These are phyloP conservation scores for Apteryx mantelli DNA, from an alignment of 2,113 vertebrate species.

Conservation along the genomic window DNA sequence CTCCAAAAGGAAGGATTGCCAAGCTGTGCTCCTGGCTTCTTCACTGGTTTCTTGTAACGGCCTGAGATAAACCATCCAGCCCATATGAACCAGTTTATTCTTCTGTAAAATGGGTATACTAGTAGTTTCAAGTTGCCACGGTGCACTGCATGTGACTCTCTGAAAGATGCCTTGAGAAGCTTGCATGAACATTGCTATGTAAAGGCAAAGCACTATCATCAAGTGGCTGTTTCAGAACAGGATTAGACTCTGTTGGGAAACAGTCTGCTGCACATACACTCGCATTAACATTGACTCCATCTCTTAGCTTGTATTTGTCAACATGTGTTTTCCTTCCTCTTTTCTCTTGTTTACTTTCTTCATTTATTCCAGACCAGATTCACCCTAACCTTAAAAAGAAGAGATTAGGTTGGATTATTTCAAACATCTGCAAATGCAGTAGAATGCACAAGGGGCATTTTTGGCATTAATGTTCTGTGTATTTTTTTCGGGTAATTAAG, in stretches of 20 bases:
- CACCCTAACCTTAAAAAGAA: not conserved
- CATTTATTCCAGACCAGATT: slow-evolving; percentile 20
- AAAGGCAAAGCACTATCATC: not conserved
- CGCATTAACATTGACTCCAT: not conserved
- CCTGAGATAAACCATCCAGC: not conserved
- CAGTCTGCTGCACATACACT: not conserved
- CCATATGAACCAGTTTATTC: not conserved
- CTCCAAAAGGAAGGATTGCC: not conserved
- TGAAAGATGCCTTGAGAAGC: not conserved
- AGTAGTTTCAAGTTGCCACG: not conserved
- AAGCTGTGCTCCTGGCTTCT: not conserved
- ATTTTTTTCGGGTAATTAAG: slow-evolving; percentile 72
- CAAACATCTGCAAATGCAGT: slow-evolving; percentile 24
- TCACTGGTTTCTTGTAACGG: not conserved
- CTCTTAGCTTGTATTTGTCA: not conserved
- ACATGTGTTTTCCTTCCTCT: not conserved
- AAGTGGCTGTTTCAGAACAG: not conserved
- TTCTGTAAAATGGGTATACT: not conserved
- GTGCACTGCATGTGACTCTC: not conserved
- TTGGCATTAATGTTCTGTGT: slow-evolving; percentile 59
- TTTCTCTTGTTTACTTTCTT: not conserved
- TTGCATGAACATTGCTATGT: not conserved
- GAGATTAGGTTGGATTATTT: slow-evolving; percentile 46
- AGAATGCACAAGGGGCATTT: slow-evolving; percentile 39
- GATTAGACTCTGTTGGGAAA: not conserved